Percentiles rank a stretch among this genome's conserved stretches.
These are phyloP conservation scores for Hexactinellida sp. DNA, from an alignment of 37 sponge, comb jelly and placozoan genomes.

Conservation along the genomic window DNA sequence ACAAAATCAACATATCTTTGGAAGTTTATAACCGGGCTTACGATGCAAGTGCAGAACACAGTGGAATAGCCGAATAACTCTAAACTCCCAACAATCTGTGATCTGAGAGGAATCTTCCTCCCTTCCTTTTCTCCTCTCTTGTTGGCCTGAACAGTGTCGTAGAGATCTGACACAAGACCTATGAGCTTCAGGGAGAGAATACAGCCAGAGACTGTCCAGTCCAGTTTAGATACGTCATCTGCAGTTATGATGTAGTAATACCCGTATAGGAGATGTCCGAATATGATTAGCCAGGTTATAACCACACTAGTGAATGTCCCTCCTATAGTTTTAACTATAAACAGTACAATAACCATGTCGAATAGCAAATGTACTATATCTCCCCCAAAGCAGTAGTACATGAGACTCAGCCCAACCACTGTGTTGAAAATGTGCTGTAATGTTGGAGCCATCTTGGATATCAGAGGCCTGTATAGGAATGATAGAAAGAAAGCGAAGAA, in stretches of 20 bases:
- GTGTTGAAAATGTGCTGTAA: not conserved
- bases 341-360: not conserved
- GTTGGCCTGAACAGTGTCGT: not conserved
- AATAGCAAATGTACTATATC: not conserved
- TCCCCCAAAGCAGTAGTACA: slow-evolving; percentile 6
- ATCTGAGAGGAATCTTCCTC: not conserved
- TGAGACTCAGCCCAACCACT: not conserved
- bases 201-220: not conserved
- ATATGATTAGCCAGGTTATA: not conserved
- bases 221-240: not conserved
- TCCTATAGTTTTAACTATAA: not conserved
- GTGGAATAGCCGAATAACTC: not conserved
- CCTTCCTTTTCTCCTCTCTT: not conserved
- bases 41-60: not conserved
- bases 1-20: slow-evolving; percentile 5
- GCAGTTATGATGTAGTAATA: not conserved
- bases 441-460: not conserved
- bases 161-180: not conserved
- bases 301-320: not conserved
- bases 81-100: not conserved
- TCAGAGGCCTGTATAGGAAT: not conserved
- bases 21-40: not conserved
- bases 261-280: slow-evolving; percentile 15
- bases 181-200: not conserved
- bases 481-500: not conserved